phyloP scores from a whole-genome alignment of 2,113 vertebrate species.

The Perognathus longimembris region DNA sequence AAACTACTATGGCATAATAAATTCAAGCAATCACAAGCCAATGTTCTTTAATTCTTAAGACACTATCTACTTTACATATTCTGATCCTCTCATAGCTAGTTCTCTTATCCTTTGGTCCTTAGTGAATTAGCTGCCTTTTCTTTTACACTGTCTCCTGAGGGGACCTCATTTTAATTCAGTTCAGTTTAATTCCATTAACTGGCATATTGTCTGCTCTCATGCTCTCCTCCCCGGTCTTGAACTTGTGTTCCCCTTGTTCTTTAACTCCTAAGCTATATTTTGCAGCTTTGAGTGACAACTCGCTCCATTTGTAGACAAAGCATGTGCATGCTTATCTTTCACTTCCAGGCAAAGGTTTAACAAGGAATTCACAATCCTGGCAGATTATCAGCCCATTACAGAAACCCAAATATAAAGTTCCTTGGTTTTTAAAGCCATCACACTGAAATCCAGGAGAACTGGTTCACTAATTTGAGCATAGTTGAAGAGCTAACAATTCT shows the following conservation, averaged over 20 bases:
- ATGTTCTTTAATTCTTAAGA: constrained; percentile 85
- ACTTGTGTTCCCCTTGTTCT: constrained; percentile 81
- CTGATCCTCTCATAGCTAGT: constrained; percentile 82
- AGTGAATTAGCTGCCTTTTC: constrained; percentile 86
- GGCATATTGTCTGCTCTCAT: constrained; percentile 85
- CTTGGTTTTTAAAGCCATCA: constrained; percentile 77
- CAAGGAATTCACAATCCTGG: constrained; percentile 77
- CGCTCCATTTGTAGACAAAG: constrained; percentile 84
- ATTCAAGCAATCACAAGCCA: constrained; percentile 82
- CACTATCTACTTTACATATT: constrained; percentile 85
- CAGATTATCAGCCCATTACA: constrained; percentile 82
- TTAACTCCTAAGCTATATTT: constrained; percentile 82
- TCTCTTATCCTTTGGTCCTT: constrained; percentile 84
- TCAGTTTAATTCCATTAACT: constrained; percentile 88
- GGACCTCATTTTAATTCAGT: constrained; percentile 82
- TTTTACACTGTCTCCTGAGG: constrained; percentile 84
- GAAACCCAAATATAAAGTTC: constrained; percentile 76
- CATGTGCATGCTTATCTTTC: constrained; percentile 85
- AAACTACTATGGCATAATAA: constrained; percentile 79
- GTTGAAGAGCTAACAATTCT: constrained; percentile 81
- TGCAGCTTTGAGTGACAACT: constrained; percentile 84
- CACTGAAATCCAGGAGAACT: constrained; percentile 78
- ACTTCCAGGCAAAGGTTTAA: constrained; percentile 85
- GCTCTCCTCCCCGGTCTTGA: constrained; percentile 83
- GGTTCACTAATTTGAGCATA: constrained; percentile 77